Percentiles rank a stretch among this genome's conserved stretches.
phyloP scores from a whole-genome alignment of 2,888 invertebrate species.

The Eurois occulta region DNA sequence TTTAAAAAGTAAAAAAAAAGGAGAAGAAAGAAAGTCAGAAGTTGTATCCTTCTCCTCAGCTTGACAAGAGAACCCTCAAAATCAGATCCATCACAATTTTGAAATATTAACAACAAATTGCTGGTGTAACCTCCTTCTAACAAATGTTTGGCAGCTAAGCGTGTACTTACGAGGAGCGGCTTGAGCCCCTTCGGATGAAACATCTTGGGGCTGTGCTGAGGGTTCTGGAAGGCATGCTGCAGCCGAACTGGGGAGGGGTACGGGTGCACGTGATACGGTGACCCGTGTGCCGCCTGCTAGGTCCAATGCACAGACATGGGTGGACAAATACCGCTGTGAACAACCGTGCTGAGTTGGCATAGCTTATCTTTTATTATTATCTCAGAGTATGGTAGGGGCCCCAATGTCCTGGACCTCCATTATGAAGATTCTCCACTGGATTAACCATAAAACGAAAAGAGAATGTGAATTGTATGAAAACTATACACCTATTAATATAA shows the following conservation, averaged over 20 bases:
- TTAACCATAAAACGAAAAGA: background rate
- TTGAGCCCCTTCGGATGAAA: slow-evolving; percentile 91
- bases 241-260: slow-evolving; percentile 91
- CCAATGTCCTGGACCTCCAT: background rate
- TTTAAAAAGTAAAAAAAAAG: background rate
- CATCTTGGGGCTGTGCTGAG: slow-evolving; percentile 89
- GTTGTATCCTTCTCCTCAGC: background rate
- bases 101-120: background rate
- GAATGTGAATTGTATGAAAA: background rate
- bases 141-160: slow-evolving; percentile 6
- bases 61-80: background rate
- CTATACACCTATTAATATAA: background rate
- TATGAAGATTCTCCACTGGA: background rate
- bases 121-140: background rate
- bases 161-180: slow-evolving; percentile 89
- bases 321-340: slow-evolving; percentile 86
- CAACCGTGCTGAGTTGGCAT: slow-evolving; percentile 74
- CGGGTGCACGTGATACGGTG: slow-evolving; percentile 94
- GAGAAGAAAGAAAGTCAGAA: background rate
- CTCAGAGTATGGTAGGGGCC: background rate
- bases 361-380: slow-evolving; percentile 29
- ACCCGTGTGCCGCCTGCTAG: slow-evolving; percentile 91
- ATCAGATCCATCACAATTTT: background rate
- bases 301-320: slow-evolving; percentile 87
- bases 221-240: slow-evolving; percentile 91